Conservation (phyloP, 2,113 vertebrate genomes). For the Oncorhynchus tshawytscha region DNA sequence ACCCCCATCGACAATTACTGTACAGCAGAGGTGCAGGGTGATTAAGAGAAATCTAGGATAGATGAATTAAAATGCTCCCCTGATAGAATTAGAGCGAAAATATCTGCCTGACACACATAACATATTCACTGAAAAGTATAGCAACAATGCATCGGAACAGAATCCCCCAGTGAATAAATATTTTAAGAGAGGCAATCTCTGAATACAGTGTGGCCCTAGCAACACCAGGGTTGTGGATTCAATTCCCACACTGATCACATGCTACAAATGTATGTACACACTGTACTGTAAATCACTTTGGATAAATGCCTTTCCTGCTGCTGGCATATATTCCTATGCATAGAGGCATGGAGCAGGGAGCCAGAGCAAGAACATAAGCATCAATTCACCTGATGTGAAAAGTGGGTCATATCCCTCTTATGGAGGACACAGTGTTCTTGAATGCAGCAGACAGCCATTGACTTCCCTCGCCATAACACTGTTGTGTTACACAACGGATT, state of each 20-base stretch:
- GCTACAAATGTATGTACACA: too few species aligned
- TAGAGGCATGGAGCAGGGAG: too few species aligned
- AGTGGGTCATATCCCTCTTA: slow-evolving; percentile 24
- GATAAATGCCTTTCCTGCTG: too few species aligned
- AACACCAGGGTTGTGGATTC: too few species aligned
- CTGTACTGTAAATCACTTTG: too few species aligned
- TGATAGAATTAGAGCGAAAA: background rate
- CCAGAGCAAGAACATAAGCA: background rate
- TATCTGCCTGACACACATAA: slow-evolving; percentile 1
- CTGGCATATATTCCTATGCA: too few species aligned
- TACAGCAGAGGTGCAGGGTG: background rate
- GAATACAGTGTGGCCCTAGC: background rate
- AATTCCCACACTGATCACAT: too few species aligned
- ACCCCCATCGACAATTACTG: slow-evolving; percentile 16
- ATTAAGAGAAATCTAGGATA: background rate
- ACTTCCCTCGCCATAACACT: slow-evolving; percentile 1
- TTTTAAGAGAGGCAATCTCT: slow-evolving; percentile 11
- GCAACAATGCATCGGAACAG: background rate
- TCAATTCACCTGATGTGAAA: background rate
- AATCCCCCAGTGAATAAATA: slow-evolving; percentile 14
- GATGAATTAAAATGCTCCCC: slow-evolving; percentile 14
- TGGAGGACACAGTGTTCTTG: slow-evolving; percentile 1
- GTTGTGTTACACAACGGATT: slow-evolving; percentile 6
- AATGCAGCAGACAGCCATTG: background rate
- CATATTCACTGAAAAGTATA: background rate